A percentile compares a stretch with the other conserved stretches of the same genome.
Evolutionary conservation across 2,888 invertebrate species (phyloP).

Genomic region (Listrodromus nycthemerus): DNA sequence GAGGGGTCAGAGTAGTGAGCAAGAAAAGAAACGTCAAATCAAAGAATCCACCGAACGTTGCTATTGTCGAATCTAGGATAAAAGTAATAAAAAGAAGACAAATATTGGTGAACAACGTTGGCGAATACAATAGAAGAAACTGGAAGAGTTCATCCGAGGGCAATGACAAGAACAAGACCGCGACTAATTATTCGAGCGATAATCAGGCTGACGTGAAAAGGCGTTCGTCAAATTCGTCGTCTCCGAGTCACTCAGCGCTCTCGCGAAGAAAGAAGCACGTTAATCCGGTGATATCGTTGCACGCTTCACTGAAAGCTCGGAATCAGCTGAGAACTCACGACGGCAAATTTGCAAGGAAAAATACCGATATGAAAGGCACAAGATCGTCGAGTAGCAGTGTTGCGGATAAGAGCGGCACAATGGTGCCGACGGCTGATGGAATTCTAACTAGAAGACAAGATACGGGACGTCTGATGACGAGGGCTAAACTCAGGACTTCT

Average conservation of each 20-base stretch:
- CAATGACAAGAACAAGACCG: constrained; percentile 11
- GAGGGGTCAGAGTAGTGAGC: constrained; percentile 73
- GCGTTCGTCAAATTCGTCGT: constrained; percentile 40
- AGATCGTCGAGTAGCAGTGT: constrained; percentile 30
- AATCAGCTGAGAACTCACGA: constrained; percentile 79
- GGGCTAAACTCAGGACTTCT: constrained; percentile 68
- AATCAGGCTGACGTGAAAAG: constrained; percentile 21
- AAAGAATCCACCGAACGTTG: constrained; percentile 59
- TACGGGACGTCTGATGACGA: constrained; percentile 65
- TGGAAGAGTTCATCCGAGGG: constrained; percentile 6
- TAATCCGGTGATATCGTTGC: constrained; percentile 75
- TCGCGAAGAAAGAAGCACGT: constrained; percentile 69
- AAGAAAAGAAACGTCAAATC: constrained; percentile 78
- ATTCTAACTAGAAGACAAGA: constrained; percentile 57
- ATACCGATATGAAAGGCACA: constrained; percentile 18
- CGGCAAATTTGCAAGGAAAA: constrained; percentile 78
- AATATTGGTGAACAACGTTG: not conserved
- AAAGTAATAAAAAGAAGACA: constrained; percentile 54
- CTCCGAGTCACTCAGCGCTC: constrained; percentile 51
- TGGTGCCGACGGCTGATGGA: constrained; percentile 35
- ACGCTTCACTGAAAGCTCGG: constrained; percentile 78
- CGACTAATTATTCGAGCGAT: not conserved
- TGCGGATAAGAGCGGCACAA: constrained; percentile 23
- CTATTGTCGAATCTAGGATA: constrained; percentile 14
- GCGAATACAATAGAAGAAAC: constrained; percentile 38